A percentile compares a stretch with the other conserved stretches of the same genome.
Evolutionary conservation across 2,797 vertebrate genomes (phyloP).

Genomic region (Hippocampus kuda): DNA sequence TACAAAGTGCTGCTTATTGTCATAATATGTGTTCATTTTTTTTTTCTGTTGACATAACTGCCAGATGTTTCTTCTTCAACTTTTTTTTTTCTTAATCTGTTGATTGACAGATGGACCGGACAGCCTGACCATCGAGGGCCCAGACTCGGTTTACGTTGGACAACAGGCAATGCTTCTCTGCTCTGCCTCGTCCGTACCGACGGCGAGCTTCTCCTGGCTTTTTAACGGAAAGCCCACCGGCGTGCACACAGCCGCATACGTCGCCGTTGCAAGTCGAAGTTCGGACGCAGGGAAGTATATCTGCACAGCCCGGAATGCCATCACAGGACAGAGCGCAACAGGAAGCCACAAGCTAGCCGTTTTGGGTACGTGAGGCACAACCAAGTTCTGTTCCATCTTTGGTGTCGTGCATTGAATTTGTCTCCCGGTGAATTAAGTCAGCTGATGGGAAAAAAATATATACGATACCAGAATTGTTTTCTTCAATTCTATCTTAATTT

Average conservation of each 20-base stretch:
- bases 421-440: no score
- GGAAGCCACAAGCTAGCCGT: constrained; percentile 15
- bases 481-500: no score
- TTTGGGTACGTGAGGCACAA: constrained; percentile 12
- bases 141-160: constrained; percentile 13
- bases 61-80: background rate
- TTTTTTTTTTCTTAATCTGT: background rate
- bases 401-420: no score
- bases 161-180: constrained; percentile 29
- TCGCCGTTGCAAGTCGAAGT: constrained; percentile 8
- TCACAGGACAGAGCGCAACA: constrained; percentile 13
- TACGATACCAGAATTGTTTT: no score
- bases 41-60: background rate
- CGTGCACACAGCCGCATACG: background rate
- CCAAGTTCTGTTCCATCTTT: no score
- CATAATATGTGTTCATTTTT: no score
- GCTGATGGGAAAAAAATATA: no score
- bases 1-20: no score
- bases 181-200: constrained; percentile 19
- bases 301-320: constrained; percentile 25
- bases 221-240: constrained; percentile 16
- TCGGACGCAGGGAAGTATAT: constrained; percentile 24
- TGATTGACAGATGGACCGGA: constrained; percentile 32
- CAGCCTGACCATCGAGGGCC: constrained; percentile 15
- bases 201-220: constrained; percentile 23